Evolutionary conservation across 2,797 vertebrate species (phyloP), one percentile per base, ranked within the genome.

Genomic region (Sylvia borin): DNA sequence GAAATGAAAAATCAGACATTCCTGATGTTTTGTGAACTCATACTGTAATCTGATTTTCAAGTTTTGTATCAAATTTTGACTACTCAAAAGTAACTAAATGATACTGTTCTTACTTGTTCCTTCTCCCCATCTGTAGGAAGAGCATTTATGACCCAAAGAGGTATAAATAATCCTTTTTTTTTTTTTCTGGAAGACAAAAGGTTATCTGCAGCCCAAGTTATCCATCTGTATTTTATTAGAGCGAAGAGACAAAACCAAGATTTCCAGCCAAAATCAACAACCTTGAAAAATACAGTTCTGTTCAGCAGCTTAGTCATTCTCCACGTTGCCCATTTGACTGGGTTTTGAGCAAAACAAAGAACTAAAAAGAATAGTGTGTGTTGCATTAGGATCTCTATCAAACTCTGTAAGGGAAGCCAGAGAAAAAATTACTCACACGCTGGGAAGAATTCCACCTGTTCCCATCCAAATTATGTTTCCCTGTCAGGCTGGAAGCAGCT

Each of bases 401-500:
- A 82, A 77, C 31, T 72, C 62, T 73, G 67, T 27, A 64, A 93
- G 60, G 32, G 45, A 60, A 94, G 64, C 67, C 91, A 92, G 64
- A 95, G 93, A 65, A 94, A 93, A 86, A 96, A 78, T 96, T 17
- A 96, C 76, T 97, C 94, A 92, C 22, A 16, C 27, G 3, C 55
- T 94, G 85, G 92, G 73, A 96, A 95, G 76, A 79, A 84, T 93
- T 95, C 89, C 87, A 94, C 93, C 85, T 96, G 91, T 91, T 94
- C 62, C 58, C 43, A 72, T 94, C 73, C 91, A 96, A 93, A 76
- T 90, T 60, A 31, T 31, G 21, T 82, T 94, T 88, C 76, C 13
- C 36, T 4, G 2, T 84, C 82, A 84, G 60, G 27, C 85, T 95
- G 83, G 62, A 91, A 94, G 81, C 83, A 96, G 91, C 64, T 92